A percentile compares a stretch with the other conserved stretches of the same genome.
These are phyloP conservation scores for Lithophane socia DNA, from an alignment of 2,888 invertebrate genomes.

Conservation along the genomic window DNA sequence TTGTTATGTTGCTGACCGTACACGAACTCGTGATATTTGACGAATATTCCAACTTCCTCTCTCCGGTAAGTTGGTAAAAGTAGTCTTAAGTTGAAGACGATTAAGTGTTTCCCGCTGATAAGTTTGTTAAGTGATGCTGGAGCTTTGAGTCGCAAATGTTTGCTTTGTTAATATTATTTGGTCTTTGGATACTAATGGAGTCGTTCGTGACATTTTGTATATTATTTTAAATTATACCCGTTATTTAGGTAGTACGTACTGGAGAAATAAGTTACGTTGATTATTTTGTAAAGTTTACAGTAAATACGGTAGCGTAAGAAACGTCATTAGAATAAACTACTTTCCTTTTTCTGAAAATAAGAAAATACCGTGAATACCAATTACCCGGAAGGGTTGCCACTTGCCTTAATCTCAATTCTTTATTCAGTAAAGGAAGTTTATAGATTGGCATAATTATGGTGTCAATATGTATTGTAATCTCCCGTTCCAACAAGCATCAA, in stretches of 20 bases:
- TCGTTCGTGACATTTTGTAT: background rate
- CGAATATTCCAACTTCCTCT: constrained; percentile 52
- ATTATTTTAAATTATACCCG: background rate
- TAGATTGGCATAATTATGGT: background rate
- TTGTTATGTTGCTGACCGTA: constrained; percentile 14
- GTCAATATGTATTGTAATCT: background rate
- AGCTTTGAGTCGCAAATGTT: constrained; percentile 36
- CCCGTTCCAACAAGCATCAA: background rate
- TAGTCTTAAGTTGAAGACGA: constrained; percentile 65
- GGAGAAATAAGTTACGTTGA: background rate
- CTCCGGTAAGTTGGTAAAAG: constrained; percentile 55
- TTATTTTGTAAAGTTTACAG: background rate
- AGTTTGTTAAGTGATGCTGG: constrained; percentile 55
- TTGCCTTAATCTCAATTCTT: background rate
- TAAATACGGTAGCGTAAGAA: background rate
- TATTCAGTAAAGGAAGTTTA: background rate
- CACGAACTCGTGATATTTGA: constrained; percentile 52
- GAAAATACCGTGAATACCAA: background rate
- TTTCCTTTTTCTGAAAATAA: background rate
- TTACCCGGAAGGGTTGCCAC: no score
- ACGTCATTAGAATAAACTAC: background rate
- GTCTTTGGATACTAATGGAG: constrained; percentile 8
- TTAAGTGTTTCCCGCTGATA: constrained; percentile 61
- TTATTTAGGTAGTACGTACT: background rate
- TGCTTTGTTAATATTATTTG: constrained; percentile 29